Base-by-base conservation (phyloP, 2,888 invertebrate genomes). In the Leptopilina syphax region DNA sequence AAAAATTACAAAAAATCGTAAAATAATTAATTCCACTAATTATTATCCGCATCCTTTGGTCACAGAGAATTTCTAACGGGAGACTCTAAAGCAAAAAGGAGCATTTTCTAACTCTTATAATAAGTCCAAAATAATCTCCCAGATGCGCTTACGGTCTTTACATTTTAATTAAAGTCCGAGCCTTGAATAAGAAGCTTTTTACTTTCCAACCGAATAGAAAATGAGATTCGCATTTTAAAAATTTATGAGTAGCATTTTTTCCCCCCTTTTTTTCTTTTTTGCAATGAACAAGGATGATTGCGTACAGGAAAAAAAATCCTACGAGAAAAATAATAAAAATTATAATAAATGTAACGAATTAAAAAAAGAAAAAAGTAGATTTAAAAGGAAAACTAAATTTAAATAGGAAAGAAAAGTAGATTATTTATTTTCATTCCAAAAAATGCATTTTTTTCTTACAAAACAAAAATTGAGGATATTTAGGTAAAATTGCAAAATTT, bases 401-500 rank as follows among this genome's bases (percentile, higher is more conserved):
- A 34, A 34, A 34, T 3, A 34, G 34, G 18, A 18, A 18, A 18
- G 18, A 18, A 34, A 34, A 34, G 34, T 34, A 34, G 34, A 34
- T 34, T 34, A 34, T 34, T 44, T 44, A 44, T 8, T 44, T 44
- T 44, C 44, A 44, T 34, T 34, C 0, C 4, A 44, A 44, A 44
- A 44, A 44, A 44, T 44, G 34, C 0, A 34, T 44, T 8, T 8
- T 8, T 44, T 44, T 7, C 12, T 57, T 57, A 13, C 0, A 57
- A 13, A 13, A 1, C 12, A 13, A 57, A 57, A n/a, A 63, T n/a
- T 60, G 63, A 3, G 8, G 5, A 63, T 63, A 18, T 24, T 18
- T 24, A 24, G 18, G 86, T 87, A 84, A 87, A 89, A 88, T 90
- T 88, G 89, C 85, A 88, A 83, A 82, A 86, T 84, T 88, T 87